phyloP scores from a whole-genome alignment of 2,797 vertebrate genomes.

The Pteronotus mesoamericanus region DNA sequence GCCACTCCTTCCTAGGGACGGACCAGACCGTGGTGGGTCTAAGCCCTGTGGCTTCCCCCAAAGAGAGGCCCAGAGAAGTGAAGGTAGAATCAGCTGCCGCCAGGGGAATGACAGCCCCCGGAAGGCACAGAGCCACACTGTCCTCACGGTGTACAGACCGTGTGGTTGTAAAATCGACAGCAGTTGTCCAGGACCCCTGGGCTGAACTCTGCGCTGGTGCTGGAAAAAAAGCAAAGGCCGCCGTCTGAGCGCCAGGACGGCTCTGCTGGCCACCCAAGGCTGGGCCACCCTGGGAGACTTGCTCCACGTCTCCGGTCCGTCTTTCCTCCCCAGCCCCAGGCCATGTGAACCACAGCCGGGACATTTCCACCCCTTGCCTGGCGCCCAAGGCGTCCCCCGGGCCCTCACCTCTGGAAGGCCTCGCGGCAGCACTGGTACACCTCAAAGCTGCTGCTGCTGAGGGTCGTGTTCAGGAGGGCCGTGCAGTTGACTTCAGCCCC shows the following conservation, averaged over 20 bases:
- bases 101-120: background rate
- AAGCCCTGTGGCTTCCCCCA: background rate
- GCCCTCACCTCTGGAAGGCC: conserved; percentile 86
- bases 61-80: too few relatives aligned
- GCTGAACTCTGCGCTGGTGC: conserved; percentile 80
- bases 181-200: conserved; percentile 82
- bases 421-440: conserved; percentile 87
- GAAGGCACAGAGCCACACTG: background rate
- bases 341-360: background rate
- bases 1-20: background rate
- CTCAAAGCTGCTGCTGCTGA: conserved; percentile 78
- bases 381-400: background rate
- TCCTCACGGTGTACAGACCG: background rate
- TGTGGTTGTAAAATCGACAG: conserved; percentile 83
- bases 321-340: background rate
- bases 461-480: conserved; percentile 78
- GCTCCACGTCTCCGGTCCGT: background rate
- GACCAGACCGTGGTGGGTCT: too few relatives aligned
- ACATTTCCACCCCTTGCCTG: background rate
- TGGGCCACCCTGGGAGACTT: background rate
- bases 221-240: conserved; percentile 81
- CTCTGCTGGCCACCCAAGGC: background rate
- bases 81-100: background rate
- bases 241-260: conserved; percentile 52
- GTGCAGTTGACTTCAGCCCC: conserved; percentile 79